Base-by-base conservation (phyloP, 2,888 invertebrate species). In the Macrophya annulata region DNA sequence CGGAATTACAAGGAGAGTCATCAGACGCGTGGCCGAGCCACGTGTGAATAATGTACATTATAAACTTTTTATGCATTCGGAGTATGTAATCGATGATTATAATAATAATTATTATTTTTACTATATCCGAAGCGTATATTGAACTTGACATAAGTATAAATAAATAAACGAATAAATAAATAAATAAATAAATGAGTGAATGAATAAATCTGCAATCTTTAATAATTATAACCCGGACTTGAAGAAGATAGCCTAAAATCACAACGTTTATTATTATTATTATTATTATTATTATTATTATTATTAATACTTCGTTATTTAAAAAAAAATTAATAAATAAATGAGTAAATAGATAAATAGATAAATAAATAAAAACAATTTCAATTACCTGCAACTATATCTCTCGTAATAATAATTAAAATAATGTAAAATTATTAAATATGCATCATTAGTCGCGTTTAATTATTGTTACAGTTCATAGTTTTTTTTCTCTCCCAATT, bases 1-100 rank as follows among this genome's bases (percentile, higher is more conserved):
- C 89, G 81, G 88, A 88, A 37, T 15, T 71, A 17, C 72, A 74
- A 1, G 68, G 31, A 2, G 65, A 65, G 10, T 71, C 81, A 21
- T 40, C 83, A 68, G 83, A 83, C 62, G 71, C 83, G 83, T 83
- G 83, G 83, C 71, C 83, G 83, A 71, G 83, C 71, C 83, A 83
- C 71, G 83, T 37, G 62, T 51, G 40, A 40, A 40, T 17, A 48
- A 45, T 37, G n/a, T 4, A 37, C 15, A 48, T 40, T 12, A 37
- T 6, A 43, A 43, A 72, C 15, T 1, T 17, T 72, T 25, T 9
- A 21, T 48, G n/a, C 45, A 10, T n/a, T n/a, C 40, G 37, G 2
- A 9, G 12, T 72, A n/a, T n/a, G 8, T 55, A n/a, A 55, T 55
- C 1, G n/a, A 55, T 55, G 6, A 55, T 55, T 55, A 51, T 31